These are phyloP conservation scores for Caenorhabditis japonica DNA, from an alignment of 2,888 invertebrate genomes.

Conservation along the genomic window DNA sequence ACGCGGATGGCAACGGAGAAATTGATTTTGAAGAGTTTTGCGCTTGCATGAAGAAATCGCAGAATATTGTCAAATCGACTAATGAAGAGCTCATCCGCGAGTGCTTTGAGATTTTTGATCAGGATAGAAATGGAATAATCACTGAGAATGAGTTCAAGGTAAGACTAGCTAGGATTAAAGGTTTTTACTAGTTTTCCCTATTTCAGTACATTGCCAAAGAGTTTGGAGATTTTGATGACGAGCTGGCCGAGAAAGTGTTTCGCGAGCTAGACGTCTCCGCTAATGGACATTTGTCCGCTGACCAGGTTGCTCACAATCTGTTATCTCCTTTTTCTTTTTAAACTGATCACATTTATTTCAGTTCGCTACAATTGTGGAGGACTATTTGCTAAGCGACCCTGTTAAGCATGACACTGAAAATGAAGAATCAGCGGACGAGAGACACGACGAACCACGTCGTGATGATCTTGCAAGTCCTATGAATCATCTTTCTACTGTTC, in stretches of 20 bases:
- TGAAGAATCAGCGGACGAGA: conserved; percentile 36
- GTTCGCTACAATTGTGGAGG: conserved; percentile 75
- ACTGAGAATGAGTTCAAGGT: conserved; percentile 77
- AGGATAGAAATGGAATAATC: conserved; percentile 73
- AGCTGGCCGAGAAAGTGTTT: conserved; percentile 76
- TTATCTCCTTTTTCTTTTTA: neutral
- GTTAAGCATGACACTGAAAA: conserved; percentile 38
- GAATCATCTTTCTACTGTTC: conserved; percentile 39
- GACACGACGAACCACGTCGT: conserved; percentile 13
- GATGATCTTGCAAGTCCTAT: conserved; percentile 33
- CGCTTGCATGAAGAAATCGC: conserved; percentile 77
- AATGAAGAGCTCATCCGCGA: conserved; percentile 75
- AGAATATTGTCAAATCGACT: conserved; percentile 69
- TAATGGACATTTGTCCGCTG: conserved; percentile 75
- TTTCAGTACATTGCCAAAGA: conserved; percentile 76
- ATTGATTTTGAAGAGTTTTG: conserved; percentile 78
- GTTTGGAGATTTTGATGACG: conserved; percentile 75
- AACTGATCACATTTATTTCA: conserved; percentile 16
- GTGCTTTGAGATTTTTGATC: conserved; percentile 77
- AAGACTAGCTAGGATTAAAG: too few relatives aligned
- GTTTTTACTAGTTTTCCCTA: too few relatives aligned
- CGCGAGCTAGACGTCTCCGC: conserved; percentile 76
- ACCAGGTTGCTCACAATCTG: conserved; percentile 59
- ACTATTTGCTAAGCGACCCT: conserved; percentile 70
- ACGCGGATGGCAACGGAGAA: conserved; percentile 77